phyloP scores from a whole-genome alignment of 2,113 vertebrate genomes.

The Lipophrys pholis region DNA sequence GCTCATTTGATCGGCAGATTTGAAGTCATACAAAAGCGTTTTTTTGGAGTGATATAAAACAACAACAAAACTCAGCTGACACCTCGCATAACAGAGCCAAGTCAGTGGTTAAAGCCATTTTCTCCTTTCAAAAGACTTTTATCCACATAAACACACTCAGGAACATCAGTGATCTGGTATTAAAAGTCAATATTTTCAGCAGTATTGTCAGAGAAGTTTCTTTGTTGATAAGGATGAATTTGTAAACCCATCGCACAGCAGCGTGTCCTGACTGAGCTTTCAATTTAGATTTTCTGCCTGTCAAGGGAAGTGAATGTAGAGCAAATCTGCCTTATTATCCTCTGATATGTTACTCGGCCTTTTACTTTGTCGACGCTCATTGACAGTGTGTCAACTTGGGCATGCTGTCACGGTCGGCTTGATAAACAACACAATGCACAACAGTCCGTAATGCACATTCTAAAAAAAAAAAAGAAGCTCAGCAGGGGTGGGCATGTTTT shows the following conservation, averaged over 20 bases:
- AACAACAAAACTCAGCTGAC: neutral
- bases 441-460: neutral
- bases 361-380: conserved; percentile 30
- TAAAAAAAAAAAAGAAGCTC: neutral
- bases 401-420: conserved; percentile 18
- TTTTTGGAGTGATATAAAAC: neutral
- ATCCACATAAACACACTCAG: neutral
- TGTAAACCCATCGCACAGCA: conserved; percentile 25
- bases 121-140: neutral
- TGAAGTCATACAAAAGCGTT: too few species aligned
- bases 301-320: conserved; percentile 8
- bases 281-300: conserved; percentile 34
- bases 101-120: neutral
- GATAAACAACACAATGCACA: conserved; percentile 9
- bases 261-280: conserved; percentile 27
- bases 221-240: conserved; percentile 7
- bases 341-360: conserved; percentile 22
- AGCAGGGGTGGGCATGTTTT: conserved; percentile 27
- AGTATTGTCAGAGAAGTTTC: conserved; percentile 18
- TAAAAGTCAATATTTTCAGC: conserved; percentile 27
- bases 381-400: conserved; percentile 2
- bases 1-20: too few species aligned
- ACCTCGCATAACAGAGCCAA: neutral
- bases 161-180: neutral
- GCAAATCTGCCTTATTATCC: conserved; percentile 29